Evolutionary conservation across 2,888 invertebrate genomes (phyloP).

Genomic region (Megalurothrips usitatus): DNA sequence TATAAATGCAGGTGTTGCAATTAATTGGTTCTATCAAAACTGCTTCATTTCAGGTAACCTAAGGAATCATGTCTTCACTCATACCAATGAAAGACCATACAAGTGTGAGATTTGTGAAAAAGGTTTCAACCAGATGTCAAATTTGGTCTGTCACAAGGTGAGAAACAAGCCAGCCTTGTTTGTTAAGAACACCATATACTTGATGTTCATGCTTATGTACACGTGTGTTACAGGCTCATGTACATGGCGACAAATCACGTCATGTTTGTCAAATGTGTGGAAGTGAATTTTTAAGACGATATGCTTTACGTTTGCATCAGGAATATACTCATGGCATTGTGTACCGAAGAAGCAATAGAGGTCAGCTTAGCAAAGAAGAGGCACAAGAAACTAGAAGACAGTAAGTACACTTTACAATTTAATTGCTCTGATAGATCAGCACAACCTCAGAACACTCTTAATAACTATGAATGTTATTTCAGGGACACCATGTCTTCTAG

Average conservation of each 20-base stretch:
- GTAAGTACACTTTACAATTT: not conserved
- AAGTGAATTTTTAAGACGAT: slow-evolving; percentile 53
- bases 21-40: not conserved
- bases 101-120: slow-evolving; percentile 68
- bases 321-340: slow-evolving; percentile 54
- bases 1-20: not conserved
- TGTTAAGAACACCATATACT: too few species aligned
- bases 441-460: not conserved
- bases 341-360: slow-evolving; percentile 39
- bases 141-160: slow-evolving; percentile 71
- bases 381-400: not conserved
- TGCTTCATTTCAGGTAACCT: slow-evolving; percentile 57
- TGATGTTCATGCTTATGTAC: too few species aligned
- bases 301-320: slow-evolving; percentile 54
- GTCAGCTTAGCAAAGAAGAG: not conserved
- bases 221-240: slow-evolving; percentile 47
- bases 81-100: slow-evolving; percentile 73
- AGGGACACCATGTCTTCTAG: not conserved
- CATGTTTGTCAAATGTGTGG: slow-evolving; percentile 54
- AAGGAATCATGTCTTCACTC: slow-evolving; percentile 71
- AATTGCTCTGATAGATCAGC: not conserved
- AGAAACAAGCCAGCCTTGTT: slow-evolving; percentile 40
- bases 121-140: slow-evolving; percentile 77
- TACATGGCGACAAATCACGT: slow-evolving; percentile 52
- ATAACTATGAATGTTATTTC: not conserved